phyloP scores from a whole-genome alignment of 2,888 invertebrate species.

The Drosophila fulvimacula region DNA sequence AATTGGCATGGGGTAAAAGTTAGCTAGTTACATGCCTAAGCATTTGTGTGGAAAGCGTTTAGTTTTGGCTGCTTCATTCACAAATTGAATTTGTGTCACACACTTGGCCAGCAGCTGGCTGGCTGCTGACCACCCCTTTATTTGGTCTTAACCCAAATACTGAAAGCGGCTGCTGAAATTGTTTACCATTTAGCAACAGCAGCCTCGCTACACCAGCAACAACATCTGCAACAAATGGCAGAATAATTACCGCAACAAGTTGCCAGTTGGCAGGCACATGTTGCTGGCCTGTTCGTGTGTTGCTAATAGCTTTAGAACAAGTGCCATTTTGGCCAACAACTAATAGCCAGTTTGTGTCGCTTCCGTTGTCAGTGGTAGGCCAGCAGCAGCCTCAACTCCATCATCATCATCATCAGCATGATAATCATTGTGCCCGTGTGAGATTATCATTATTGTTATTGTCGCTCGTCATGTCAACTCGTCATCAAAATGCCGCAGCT shows the following conservation, averaged over 20 bases:
- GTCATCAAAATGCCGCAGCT: constrained; percentile 70
- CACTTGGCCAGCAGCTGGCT: constrained; percentile 54
- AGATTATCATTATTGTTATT: constrained; percentile 74
- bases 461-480: constrained; percentile 81
- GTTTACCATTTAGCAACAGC: constrained; percentile 71
- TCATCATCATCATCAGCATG: constrained; percentile 27
- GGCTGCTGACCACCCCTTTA: constrained; percentile 74
- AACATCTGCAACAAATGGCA: constrained; percentile 53
- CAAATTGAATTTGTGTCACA: constrained; percentile 76
- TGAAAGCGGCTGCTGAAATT: constrained; percentile 63
- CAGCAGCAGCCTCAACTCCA: constrained; percentile 17
- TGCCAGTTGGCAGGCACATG: constrained; percentile 64
- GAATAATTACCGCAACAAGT: constrained; percentile 65
- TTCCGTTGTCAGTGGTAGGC: constrained; percentile 70
- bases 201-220: constrained; percentile 27
- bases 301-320: constrained; percentile 80
- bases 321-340: constrained; percentile 80
- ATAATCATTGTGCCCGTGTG: constrained; percentile 47
- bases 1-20: constrained; percentile 59
- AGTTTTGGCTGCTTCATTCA: constrained; percentile 74
- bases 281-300: constrained; percentile 62
- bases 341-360: constrained; percentile 80
- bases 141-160: constrained; percentile 81
- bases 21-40: constrained; percentile 9
- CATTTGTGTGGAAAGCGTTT: constrained; percentile 17